Evolutionary conservation across 2,888 invertebrate species (phyloP).

Genomic region (Coleophora flavipennella): DNA sequence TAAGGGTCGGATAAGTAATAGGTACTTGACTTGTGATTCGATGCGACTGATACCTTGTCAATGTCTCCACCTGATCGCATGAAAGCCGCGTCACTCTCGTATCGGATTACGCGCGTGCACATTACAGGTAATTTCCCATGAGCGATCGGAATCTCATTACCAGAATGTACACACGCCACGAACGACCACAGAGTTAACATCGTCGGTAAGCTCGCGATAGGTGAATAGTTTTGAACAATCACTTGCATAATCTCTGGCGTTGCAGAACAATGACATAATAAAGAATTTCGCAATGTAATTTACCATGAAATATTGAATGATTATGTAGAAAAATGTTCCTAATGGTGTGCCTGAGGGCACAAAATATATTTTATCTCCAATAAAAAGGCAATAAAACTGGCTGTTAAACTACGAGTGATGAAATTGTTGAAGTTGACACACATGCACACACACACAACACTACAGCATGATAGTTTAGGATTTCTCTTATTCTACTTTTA

Average conservation of each 20-base stretch:
- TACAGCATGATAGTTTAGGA: too few relatives aligned
- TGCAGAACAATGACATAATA: too few relatives aligned
- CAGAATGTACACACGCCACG: conserved; percentile 39
- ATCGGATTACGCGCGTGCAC: conserved; percentile 33
- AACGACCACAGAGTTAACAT: too few relatives aligned
- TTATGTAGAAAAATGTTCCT: too few relatives aligned
- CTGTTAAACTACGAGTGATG: background rate
- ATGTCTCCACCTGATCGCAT: conserved; percentile 1
- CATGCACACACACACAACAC: too few relatives aligned
- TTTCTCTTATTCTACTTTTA: too few relatives aligned
- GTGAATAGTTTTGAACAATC: conserved; percentile 39
- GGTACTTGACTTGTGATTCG: background rate
- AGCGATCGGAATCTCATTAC: conserved; percentile 62
- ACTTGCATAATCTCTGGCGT: conserved; percentile 11
- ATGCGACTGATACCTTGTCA: too few relatives aligned
- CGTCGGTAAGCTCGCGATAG: conserved; percentile 36
- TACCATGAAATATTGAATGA: too few relatives aligned
- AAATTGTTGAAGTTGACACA: too few relatives aligned
- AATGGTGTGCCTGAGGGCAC: background rate
- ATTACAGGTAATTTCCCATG: conserved; percentile 62
- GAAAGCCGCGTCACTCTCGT: conserved; percentile 24
- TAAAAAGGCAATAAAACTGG: background rate
- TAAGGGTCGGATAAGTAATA: too few relatives aligned
- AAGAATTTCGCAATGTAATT: too few relatives aligned
- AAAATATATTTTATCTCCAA: background rate